Conservation (phyloP, 2,797 vertebrate genomes). For the Falco concolor region DNA sequence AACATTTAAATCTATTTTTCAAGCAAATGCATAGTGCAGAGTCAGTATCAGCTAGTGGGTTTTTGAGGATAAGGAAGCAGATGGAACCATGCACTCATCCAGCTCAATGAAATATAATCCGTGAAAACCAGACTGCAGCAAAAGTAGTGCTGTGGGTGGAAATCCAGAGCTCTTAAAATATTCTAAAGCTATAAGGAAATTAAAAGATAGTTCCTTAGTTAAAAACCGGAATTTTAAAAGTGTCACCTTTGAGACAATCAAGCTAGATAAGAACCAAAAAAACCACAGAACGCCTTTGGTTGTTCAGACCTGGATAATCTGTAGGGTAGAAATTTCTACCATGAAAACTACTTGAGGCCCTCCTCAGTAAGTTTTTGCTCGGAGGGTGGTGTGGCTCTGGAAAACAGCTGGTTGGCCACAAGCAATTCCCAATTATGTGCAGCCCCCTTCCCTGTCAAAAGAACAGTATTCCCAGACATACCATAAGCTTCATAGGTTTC, state of each 20-base stretch:
- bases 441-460: not conserved
- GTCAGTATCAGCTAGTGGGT: not conserved
- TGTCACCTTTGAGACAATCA: not conserved
- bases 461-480: conserved; percentile 70
- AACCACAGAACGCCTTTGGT: not conserved
- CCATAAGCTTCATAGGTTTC: conserved; percentile 93
- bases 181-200: not conserved
- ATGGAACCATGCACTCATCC: not conserved
- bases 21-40: not conserved
- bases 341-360: not conserved
- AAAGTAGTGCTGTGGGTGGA: not conserved
- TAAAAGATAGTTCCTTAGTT: not conserved
- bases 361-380: not conserved
- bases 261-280: not conserved
- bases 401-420: not conserved
- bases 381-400: not conserved
- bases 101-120: not conserved
- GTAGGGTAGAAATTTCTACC: not conserved
- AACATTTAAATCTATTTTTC: not conserved
- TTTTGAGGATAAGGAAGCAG: conserved; percentile 22
- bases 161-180: conserved; percentile 6
- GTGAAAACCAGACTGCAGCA: not conserved
- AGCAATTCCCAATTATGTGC: not conserved
- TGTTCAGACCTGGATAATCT: not conserved
- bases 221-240: not conserved